Evolutionary conservation across 2,888 invertebrate genomes (phyloP), one percentile per base, ranked within the genome.

Genomic region (Lasioglossum leucozonium): DNA sequence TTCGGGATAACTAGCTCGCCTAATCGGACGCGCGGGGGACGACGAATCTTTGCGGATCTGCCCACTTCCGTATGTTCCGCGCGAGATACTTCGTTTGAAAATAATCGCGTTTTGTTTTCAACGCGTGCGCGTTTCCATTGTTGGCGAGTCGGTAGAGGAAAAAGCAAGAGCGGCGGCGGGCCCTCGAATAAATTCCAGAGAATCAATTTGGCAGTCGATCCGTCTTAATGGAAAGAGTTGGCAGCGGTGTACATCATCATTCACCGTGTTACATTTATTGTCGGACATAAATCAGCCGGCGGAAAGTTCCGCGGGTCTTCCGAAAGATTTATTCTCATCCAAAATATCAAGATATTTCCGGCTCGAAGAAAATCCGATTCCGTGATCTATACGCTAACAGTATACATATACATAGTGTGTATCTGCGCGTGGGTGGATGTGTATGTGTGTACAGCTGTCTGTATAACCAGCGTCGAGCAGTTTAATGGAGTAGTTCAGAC

Each of bases 401-500:
- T 26, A 26, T 26, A 26, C 58, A 4, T 26, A 16, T 16, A 47
- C 5, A 18, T 34, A 34, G 58, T 18, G 62, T 62, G 26, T 55
- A 58, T 55, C 26, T 40, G 6, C 5, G 40, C 42, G 10, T 6
- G 44, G 22, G 44, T 34, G 58, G 4, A 30, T 13, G 58, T 16
- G 26, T 30, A 42, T 30, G 62, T 10, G n/a, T 55, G 55, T 58
- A n/a, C n/a, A 58, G n/a, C n/a, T 26, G 55, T 16, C 51, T 42
- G 47, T 69, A 72, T n/a, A 75, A 30, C 30, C 26, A 44, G 67
- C 73, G 58, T 62, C 72, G 65, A 51, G 71, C 75, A 44, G 72
- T 44, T 77, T 85, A 86, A 85, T 82, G 86, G 82, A 79, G 82
- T 79, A 74, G 86, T 79, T 69, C 77, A 55, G 55, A 55, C 76